Evolutionary conservation across 2,888 invertebrate genomes (phyloP).

Genomic region (Eupsilia transversa): DNA sequence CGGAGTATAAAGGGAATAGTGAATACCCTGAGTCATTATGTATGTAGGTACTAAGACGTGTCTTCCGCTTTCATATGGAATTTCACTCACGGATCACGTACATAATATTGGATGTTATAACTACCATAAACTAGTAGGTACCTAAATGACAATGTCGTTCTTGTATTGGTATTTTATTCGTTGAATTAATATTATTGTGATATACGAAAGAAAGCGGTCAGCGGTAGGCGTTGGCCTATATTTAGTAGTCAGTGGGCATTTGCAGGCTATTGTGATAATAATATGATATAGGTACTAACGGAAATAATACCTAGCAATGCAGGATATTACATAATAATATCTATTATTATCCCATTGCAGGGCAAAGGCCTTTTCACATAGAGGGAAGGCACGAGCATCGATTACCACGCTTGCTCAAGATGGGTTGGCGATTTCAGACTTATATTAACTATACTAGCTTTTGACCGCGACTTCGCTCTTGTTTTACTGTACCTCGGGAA

Average conservation of each 20-base stretch:
- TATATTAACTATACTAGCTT: neutral
- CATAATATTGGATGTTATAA: conserved; percentile 55
- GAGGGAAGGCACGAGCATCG: neutral
- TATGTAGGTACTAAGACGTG: conserved; percentile 55
- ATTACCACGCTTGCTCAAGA: neutral
- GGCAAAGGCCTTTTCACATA: neutral
- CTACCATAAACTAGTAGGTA: conserved; percentile 36
- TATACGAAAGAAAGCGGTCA: conserved; percentile 2
- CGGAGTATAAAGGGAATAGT: conserved; percentile 64
- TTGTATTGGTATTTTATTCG: conserved; percentile 41
- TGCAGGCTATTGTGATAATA: neutral
- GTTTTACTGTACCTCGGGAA: too few relatives aligned
- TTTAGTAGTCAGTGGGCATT: conserved; percentile 1
- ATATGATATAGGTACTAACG: neutral
- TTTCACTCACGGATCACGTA: conserved; percentile 68
- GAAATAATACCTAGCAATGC: neutral
- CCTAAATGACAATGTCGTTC: conserved; percentile 23
- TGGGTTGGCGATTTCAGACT: neutral
- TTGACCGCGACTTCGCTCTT: too few relatives aligned
- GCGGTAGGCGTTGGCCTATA: neutral
- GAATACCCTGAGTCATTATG: conserved; percentile 62
- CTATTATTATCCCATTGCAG: neutral
- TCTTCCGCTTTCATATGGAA: conserved; percentile 59
- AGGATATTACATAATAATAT: neutral
- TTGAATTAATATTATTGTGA: conserved; percentile 10